phyloP scores from a whole-genome alignment of 2,888 invertebrate species.

The Melanostoma scalare region DNA sequence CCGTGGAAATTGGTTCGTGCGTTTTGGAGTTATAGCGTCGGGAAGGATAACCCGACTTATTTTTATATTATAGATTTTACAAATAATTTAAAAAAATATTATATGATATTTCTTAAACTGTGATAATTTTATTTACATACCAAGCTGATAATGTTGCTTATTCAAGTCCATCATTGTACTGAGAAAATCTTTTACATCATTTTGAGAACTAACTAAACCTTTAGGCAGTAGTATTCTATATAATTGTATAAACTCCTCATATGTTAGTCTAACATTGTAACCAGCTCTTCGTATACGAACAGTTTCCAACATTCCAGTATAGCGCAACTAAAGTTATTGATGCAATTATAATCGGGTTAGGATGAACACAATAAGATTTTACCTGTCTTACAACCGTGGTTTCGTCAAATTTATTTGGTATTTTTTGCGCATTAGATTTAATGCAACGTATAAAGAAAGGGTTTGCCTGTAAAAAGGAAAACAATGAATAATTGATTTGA shows the following conservation, averaged over 20 bases:
- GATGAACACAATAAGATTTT: slow-evolving; percentile 24
- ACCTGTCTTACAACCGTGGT: slow-evolving; percentile 92
- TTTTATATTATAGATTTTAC: no score
- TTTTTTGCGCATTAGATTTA: slow-evolving; percentile 96
- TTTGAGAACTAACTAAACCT: slow-evolving; percentile 92
- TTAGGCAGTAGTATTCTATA: slow-evolving; percentile 95
- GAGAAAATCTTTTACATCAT: slow-evolving; percentile 93
- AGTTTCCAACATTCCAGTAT: slow-evolving; percentile 98
- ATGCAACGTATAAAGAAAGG: slow-evolving; percentile 90
- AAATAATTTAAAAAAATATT: background rate
- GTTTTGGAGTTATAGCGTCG: no score
- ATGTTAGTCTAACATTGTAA: slow-evolving; percentile 95
- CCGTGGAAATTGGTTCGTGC: no score
- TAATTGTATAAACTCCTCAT: slow-evolving; percentile 96
- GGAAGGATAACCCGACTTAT: no score
- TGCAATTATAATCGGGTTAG: background rate
- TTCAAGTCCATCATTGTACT: slow-evolving; percentile 90
- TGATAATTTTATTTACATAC: slow-evolving; percentile 78
- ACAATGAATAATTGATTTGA: background rate
- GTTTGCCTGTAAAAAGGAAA: slow-evolving; percentile 80
- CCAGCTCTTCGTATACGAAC: slow-evolving; percentile 97
- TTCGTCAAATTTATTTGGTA: slow-evolving; percentile 95
- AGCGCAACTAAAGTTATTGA: slow-evolving; percentile 85
- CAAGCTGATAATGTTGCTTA: slow-evolving; percentile 94
- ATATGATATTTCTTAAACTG: no score